phyloP scores from a whole-genome alignment of 2,113 vertebrate genomes.

The Stomatorhinus ivindoensis region DNA sequence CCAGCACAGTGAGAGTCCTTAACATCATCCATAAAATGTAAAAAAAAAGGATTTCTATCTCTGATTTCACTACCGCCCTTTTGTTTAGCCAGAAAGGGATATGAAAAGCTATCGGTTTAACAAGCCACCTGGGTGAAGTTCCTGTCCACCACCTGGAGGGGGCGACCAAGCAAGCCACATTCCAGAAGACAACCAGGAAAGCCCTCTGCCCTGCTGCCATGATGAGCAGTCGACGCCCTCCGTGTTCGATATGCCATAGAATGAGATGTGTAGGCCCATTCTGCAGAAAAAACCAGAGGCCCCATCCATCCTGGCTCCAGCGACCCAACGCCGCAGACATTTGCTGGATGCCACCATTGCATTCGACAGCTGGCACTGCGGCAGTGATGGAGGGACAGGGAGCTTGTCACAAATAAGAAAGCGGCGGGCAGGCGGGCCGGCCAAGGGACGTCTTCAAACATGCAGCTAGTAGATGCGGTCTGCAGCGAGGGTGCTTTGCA shows the following conservation, averaged over 20 bases:
- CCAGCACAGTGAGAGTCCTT: not conserved
- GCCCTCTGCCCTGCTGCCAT: not conserved
- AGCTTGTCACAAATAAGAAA: not conserved
- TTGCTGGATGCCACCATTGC: not conserved
- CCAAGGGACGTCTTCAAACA: not conserved
- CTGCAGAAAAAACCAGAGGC: conserved; percentile 5
- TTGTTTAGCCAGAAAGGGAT: not conserved
- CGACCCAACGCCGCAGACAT: not conserved
- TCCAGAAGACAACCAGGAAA: not conserved
- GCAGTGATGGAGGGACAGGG: not conserved
- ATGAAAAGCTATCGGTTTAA: not conserved
- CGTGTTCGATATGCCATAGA: not conserved
- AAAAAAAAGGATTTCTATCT: not conserved
- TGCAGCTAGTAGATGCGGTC: not conserved
- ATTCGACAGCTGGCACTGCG: not conserved
- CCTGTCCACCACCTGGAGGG: not conserved
- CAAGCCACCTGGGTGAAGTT: not conserved
- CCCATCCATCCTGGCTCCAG: not conserved
- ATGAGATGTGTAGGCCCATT: not conserved
- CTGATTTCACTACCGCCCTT: not conserved
- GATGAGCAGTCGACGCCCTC: not conserved
- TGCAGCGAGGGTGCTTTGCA: not conserved
- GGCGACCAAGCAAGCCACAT: not conserved
- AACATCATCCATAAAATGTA: not conserved
- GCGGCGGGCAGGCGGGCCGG: not conserved